Conservation (phyloP, 2,888 invertebrate species). For the Biston stratarius region DNA sequence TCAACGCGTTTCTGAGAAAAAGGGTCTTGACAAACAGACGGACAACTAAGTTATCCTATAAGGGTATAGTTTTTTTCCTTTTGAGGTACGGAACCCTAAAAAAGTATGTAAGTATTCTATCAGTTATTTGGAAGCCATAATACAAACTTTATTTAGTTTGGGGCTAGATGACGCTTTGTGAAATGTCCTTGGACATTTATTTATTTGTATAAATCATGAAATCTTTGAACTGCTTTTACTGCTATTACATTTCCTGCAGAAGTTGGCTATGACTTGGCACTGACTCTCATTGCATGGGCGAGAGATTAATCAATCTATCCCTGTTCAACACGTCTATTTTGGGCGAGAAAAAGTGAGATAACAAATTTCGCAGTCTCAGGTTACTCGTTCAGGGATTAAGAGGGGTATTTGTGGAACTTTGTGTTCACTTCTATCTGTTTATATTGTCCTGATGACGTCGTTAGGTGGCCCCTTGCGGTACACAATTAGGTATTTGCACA, state of each 20-base stretch:
- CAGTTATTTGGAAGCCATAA: too few species aligned
- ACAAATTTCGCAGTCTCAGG: conserved; percentile 30
- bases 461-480: conserved; percentile 35
- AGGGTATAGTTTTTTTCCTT: too few species aligned
- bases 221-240: conserved; percentile 16
- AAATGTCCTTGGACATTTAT: background rate
- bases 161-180: background rate
- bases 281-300: conserved; percentile 35
- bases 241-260: conserved; percentile 13
- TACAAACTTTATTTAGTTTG: too few species aligned
- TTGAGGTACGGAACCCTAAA: too few species aligned
- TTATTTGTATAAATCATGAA: background rate
- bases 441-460: conserved; percentile 46
- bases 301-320: conserved; percentile 34
- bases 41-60: too few species aligned
- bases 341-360: conserved; percentile 29
- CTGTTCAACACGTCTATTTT: conserved; percentile 29
- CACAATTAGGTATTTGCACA: conserved; percentile 27
- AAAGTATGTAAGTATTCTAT: too few species aligned
- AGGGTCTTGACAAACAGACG: too few species aligned
- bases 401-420: conserved; percentile 48
- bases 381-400: conserved; percentile 43
- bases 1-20: too few species aligned
- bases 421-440: conserved; percentile 45
- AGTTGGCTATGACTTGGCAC: conserved; percentile 34